Base-by-base conservation (phyloP, 1,140 invertebrate species). In the Drosophila nigromelanica region DNA sequence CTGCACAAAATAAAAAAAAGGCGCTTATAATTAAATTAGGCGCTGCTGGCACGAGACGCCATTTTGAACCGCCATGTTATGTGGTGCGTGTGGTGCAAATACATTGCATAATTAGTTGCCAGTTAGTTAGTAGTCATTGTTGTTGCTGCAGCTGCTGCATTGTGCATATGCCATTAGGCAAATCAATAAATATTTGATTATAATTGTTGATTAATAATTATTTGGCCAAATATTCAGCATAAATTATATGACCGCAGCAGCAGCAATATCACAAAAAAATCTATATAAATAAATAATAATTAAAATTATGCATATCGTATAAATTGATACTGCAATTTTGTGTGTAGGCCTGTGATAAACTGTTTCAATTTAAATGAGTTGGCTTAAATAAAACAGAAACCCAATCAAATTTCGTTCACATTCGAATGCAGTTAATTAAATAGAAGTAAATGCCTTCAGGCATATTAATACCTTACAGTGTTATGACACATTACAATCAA, bases 161-260 rank as follows among this genome's bases (percentile, higher is more conserved):
- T 21, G 10, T 18, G 18, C 54, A 51, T 68, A 71, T 73, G 78
- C 77, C 81, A 86, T 85, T 81, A 78, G 55, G 24, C 47, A 52
- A 78, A 86, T 87, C 78, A 89, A 87, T 86, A 79, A 87, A 82
- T 89, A 82, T 87, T 89, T 82, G 83, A 87, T 87, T 79, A 73
- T 67, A 87, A 79, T 87, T 87, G 82, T 87, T 87, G 78, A 89
- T 82, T 87, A 82, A 78, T 76, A 87, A 82, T 73, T 76, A 82
- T 82, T 82, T 81, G 72, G 45, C 37, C 60, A 63, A 54, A 69
- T 61, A 50, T 55, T 30, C 68, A 64, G 62, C 68, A 87, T 82
- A 76, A 86, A 60, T 87, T 75, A 72, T 76, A 51, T 72, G 47
- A 37, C 43, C 66, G 45, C 43, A 27, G 39, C 48, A 52, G 11